Percentiles rank a stretch among this genome's conserved stretches.
These are phyloP conservation scores for Drosophila cardini DNA, from an alignment of 1,140 invertebrate genomes.

Conservation along the genomic window DNA sequence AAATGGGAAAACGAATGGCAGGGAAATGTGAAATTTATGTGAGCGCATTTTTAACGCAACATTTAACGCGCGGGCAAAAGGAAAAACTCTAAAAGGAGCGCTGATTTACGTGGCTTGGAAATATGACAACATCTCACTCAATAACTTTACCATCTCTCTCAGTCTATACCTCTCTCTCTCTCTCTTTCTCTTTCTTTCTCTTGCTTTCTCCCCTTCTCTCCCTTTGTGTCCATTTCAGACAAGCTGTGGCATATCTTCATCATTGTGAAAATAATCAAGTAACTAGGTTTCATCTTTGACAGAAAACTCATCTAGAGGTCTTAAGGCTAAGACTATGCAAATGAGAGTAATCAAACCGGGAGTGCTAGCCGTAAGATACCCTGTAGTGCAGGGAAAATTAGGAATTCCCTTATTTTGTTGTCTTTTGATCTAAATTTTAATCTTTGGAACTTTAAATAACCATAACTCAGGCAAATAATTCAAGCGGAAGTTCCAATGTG, in stretches of 20 bases:
- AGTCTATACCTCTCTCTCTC: neutral
- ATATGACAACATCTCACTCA: conserved; percentile 58
- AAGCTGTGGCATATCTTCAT: neutral
- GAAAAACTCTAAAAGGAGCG: neutral
- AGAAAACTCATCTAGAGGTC: neutral
- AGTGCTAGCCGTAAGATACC: too few relatives aligned
- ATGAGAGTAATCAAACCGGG: too few relatives aligned
- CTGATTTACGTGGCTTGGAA: conserved; percentile 14
- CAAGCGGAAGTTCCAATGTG: too few relatives aligned
- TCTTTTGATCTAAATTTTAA: too few relatives aligned
- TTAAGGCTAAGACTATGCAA: neutral
- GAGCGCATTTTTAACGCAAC: conserved; percentile 83
- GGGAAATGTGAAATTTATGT: conserved; percentile 76
- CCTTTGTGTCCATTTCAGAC: neutral
- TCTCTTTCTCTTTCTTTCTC: neutral
- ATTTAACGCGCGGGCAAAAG: conserved; percentile 60
- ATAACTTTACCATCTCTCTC: conserved; percentile 7
- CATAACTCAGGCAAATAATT: too few relatives aligned
- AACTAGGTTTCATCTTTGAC: neutral
- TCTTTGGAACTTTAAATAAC: too few relatives aligned
- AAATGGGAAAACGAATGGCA: neutral
- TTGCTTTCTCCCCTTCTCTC: neutral
- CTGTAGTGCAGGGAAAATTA: too few relatives aligned
- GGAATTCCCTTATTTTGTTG: too few relatives aligned
- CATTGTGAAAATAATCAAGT: neutral